These are phyloP conservation scores for Okapia johnstoni DNA, from an alignment of 2,113 vertebrate species.

Conservation along the genomic window DNA sequence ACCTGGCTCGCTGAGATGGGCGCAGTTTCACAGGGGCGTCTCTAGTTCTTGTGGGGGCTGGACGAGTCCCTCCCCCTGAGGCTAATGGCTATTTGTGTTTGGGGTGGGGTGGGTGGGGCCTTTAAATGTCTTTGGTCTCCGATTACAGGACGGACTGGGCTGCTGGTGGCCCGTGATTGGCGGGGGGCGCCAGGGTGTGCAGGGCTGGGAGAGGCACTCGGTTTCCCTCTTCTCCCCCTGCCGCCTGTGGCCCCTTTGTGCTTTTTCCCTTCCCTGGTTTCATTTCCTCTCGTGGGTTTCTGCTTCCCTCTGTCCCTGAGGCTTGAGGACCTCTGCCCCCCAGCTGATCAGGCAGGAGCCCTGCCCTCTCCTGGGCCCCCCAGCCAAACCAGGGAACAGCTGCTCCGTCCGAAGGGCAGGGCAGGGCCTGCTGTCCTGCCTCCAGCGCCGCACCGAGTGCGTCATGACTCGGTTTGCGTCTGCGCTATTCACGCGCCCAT, in stretches of 20 bases:
- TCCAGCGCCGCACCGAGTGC: not conserved
- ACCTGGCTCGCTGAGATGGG: not conserved
- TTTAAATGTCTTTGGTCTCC: slow-evolving; percentile 8
- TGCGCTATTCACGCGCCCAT: not conserved
- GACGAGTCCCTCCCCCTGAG: not conserved
- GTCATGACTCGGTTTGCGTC: not conserved
- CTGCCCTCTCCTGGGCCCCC: not conserved
- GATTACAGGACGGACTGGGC: not conserved
- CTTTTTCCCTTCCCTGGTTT: not conserved
- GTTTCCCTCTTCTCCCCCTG: not conserved
- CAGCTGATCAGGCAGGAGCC: not conserved
- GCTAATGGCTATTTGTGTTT: slow-evolving; percentile 6
- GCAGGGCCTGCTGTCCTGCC: not conserved
- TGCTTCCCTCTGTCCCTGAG: not conserved
- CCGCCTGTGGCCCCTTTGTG: too few relatives aligned
- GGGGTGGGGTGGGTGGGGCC: not conserved
- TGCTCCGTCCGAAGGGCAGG: not conserved
- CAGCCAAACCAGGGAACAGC: not conserved
- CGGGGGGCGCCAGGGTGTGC: rapidly evolving
- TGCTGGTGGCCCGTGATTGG: not conserved
- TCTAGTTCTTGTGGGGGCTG: not conserved
- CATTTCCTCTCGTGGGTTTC: not conserved
- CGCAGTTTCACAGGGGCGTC: not conserved
- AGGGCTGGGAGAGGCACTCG: too few relatives aligned
- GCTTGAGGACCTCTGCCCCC: not conserved